Base-by-base conservation (phyloP, 2,888 invertebrate species). In the Leptinotarsa rubiginosa region DNA sequence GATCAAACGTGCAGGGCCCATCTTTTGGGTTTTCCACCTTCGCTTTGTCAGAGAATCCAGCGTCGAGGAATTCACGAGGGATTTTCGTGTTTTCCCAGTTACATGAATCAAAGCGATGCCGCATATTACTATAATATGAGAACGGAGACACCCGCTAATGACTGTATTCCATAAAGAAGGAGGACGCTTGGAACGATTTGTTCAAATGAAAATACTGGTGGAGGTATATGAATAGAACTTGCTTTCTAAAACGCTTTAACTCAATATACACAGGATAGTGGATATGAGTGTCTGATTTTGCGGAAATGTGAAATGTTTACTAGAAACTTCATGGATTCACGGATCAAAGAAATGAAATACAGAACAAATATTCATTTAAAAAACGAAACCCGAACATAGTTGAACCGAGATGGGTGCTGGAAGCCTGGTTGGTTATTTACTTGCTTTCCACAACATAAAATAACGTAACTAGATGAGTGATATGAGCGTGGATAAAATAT, bases 41-140 rank as follows among this genome's bases (percentile, higher is more conserved):
- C 78, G 79, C 77, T 79, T 80, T 80, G 80, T 80, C 77, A 72
- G 72, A 75, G 75, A 75, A 79, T 78, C 77, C 76, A 77, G 76
- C 74, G 74, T 56, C 49, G 74, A 69, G 69, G 74, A 76, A 80
- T 75, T 75, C 79, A 70, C 78, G 59, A 64, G 78, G 78, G 79
- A 79, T 75, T 79, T 70, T 75, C 73, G 54, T 31, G 41, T 52
- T 69, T 64, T 69, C 41, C 41, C 54, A 50, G 70, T 41, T 54
- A 70, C 77, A 76, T 81, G 77, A 80, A 81, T 81, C 81, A 81
- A 79, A 77, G 77, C 74, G 65, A 75, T 65, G 76, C 72, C 68
- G 67, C 65, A 75, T 74, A 77, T 75, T 75, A 78, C 75, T 67
- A 65, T 64, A 74, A 78, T 79, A 79, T 78, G 77, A 78, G 76